Base-by-base conservation (phyloP, 2,888 invertebrate species). In the Phyllotreta cruciferae region DNA sequence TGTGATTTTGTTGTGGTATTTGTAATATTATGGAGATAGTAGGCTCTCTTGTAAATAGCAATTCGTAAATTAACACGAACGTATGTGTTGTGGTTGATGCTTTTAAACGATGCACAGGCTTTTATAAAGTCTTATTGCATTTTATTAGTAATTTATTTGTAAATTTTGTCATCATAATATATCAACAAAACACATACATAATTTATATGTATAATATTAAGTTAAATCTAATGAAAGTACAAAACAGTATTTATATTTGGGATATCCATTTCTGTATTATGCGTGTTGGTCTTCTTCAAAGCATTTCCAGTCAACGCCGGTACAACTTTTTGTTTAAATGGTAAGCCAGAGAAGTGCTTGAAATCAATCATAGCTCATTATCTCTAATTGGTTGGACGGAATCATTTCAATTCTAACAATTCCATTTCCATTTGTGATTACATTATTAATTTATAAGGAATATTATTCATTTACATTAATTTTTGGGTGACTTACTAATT, bases 1-100 rank as follows among this genome's bases (percentile, higher is more conserved):
- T 71, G 69, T 71, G 70, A 70, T 70, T 66, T 62, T 63, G 9
- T 58, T 56, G 60, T 69, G 61, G 62, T 70, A 68, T 67, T 67
- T 66, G 39, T 58, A 44, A 47, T 61, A 37, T 35, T 60, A 42
- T 52, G 45, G 41, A 39, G 37, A 55, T 55, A 11, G 44, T 42
- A 45, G 44, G 44, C 37, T 50, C 60, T 56, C 45, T n/a, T 41
- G n/a, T 47, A 39, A 37, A 55, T 38, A 60, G 39, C 55, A n/a
- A 53, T 44, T 11, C 6, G n/a, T 6, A 10, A 47, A 58, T 45
- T 49, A 35, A 50, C 8, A 49, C 14, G 42, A 63, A 66, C 69
- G 64, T 69, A 68, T 71, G 69, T 71, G 63, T 71, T 71, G 69
- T 71, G 63, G 69, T 68, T 35, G 24, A 53, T 57, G 60, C 7